Conservation (phyloP, 2,113 vertebrate species). For the Sinocyclocheilus anophthalmus region DNA sequence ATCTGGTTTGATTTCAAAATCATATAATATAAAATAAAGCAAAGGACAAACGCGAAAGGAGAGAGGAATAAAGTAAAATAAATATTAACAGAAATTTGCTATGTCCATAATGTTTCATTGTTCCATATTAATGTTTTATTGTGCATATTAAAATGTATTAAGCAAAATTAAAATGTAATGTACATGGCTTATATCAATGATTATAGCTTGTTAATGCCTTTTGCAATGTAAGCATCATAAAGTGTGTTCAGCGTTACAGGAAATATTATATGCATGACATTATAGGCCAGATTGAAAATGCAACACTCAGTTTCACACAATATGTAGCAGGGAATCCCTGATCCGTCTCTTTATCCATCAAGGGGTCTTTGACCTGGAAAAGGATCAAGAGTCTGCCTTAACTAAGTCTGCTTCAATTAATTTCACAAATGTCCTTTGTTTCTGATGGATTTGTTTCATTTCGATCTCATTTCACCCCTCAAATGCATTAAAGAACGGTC, state of each 20-base stretch:
- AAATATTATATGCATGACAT: background rate
- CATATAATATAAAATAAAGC: background rate
- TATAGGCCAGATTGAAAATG: background rate
- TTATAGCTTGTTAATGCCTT: background rate
- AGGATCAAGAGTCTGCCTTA: background rate
- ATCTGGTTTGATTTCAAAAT: too few relatives aligned
- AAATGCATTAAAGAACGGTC: slow-evolving; percentile 5
- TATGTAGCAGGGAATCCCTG: background rate
- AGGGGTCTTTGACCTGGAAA: slow-evolving; percentile 13
- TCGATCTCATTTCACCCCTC: background rate
- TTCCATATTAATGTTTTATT: background rate
- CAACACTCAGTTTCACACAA: background rate
- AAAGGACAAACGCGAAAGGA: background rate
- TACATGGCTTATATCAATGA: background rate
- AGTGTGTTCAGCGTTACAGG: background rate
- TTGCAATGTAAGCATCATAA: background rate
- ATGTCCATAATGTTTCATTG: background rate
- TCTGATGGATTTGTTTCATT: slow-evolving; percentile 29
- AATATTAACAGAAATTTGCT: background rate
- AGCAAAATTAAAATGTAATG: background rate
- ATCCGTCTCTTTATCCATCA: slow-evolving; percentile 13
- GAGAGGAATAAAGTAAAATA: background rate
- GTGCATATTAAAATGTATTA: background rate
- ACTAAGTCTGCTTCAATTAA: background rate
- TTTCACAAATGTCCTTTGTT: slow-evolving; percentile 6